A percentile compares a stretch with the other conserved stretches of the same genome.
Conservation (phyloP, 2,888 invertebrate genomes). For the Drosophila fungiperda region DNA sequence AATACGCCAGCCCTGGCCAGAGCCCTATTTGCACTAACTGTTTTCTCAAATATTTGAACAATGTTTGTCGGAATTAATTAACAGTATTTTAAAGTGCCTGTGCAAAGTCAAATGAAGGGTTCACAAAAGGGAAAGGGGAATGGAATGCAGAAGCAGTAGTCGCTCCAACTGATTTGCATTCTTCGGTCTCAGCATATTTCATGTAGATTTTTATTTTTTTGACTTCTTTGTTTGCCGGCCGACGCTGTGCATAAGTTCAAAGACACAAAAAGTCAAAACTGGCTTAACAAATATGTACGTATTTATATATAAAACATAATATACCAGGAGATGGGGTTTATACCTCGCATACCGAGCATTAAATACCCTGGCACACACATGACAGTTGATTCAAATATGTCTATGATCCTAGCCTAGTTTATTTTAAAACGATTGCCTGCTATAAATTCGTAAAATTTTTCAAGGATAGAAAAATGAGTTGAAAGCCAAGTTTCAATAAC, state of each 20-base stretch:
- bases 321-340: not conserved
- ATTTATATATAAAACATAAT: not conserved
- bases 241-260: slow-evolving; percentile 70
- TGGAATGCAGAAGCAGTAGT: not conserved
- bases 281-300: not conserved
- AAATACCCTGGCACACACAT: not conserved
- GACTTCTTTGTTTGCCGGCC: slow-evolving; percentile 57
- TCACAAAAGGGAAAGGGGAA: not conserved
- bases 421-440: not conserved
- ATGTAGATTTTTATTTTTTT: slow-evolving; percentile 24
- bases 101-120: slow-evolving; percentile 31
- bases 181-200: slow-evolving; percentile 65
- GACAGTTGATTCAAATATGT: not conserved
- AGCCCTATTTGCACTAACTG: slow-evolving; percentile 35
- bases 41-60: slow-evolving; percentile 72
- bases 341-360: not conserved
- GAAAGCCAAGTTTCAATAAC: not conserved
- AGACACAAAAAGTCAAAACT: slow-evolving; percentile 44
- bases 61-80: slow-evolving; percentile 80
- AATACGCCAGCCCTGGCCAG: slow-evolving; percentile 1
- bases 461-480: not conserved
- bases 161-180: slow-evolving; percentile 51
- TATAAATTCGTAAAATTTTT: not conserved
- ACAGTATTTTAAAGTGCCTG: slow-evolving; percentile 54
- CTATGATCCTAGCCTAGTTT: not conserved